Evolutionary conservation across 2,888 invertebrate genomes (phyloP).

Genomic region (Subacronicta megacephala): DNA sequence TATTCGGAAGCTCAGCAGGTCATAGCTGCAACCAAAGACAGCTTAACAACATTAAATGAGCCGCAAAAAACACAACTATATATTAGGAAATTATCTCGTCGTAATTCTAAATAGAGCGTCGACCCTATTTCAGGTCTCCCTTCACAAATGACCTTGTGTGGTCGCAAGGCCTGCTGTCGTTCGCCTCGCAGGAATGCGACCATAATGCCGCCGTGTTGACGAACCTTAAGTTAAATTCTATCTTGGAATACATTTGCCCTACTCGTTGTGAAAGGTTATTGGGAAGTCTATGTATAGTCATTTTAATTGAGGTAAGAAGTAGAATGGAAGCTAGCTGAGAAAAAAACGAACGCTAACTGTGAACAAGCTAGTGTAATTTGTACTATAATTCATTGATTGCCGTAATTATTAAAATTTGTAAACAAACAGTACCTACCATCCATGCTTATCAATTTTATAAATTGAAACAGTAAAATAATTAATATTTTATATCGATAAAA

Average conservation of each 20-base stretch:
- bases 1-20: neutral
- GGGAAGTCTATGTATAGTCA: constrained; percentile 4
- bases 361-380: too few species aligned
- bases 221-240: constrained; percentile 65
- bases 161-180: constrained; percentile 79
- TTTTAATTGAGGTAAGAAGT: neutral
- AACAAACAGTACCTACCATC: too few species aligned
- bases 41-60: neutral
- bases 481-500: too few species aligned
- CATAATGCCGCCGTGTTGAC: constrained; percentile 79
- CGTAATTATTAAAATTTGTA: too few species aligned
- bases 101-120: constrained; percentile 60
- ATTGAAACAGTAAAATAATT: too few species aligned
- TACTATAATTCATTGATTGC: too few species aligned
- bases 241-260: constrained; percentile 50
- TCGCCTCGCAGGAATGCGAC: constrained; percentile 82
- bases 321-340: neutral
- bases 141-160: constrained; percentile 86
- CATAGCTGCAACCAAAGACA: neutral
- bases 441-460: too few species aligned
- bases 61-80: constrained; percentile 9
- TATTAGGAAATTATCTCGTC: constrained; percentile 29
- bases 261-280: constrained; percentile 23
- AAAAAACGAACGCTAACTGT: neutral
- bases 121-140: constrained; percentile 69